Evolutionary conservation across 2,888 invertebrate species (phyloP).

Genomic region (Masnerella sp.): DNA sequence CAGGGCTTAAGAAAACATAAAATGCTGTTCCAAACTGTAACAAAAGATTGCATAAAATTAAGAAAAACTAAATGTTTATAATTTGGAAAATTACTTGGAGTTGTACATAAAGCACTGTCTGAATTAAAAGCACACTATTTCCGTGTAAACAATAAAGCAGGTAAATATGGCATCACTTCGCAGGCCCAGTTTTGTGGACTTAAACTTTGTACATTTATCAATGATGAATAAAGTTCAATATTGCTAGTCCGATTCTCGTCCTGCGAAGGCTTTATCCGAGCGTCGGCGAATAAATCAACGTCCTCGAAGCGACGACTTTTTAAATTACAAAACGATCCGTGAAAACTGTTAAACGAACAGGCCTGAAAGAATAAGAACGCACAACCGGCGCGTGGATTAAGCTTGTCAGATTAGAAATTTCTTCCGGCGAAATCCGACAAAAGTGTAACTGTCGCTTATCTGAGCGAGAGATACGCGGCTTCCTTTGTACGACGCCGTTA

Average conservation of each 20-base stretch:
- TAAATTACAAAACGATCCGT: slow-evolving; percentile 46
- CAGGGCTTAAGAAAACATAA: no score
- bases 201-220: slow-evolving; percentile 52
- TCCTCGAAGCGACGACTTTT: slow-evolving; percentile 34
- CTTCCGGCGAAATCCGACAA: slow-evolving; percentile 44
- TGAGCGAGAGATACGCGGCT: slow-evolving; percentile 27
- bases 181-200: slow-evolving; percentile 17
- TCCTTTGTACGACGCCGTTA: slow-evolving; percentile 7
- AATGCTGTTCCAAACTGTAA: no score
- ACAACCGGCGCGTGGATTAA: slow-evolving; percentile 29
- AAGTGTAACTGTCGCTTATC: slow-evolving; percentile 45
- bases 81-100: no score
- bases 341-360: slow-evolving; percentile 37
- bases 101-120: no score
- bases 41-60: no score
- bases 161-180: slow-evolving; percentile 33
- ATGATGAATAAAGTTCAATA: slow-evolving; percentile 41
- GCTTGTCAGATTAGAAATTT: slow-evolving; percentile 53
- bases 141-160: no score
- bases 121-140: no score
- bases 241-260: slow-evolving; percentile 33
- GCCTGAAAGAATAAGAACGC: slow-evolving; percentile 30
- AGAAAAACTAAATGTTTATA: no score
- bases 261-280: slow-evolving; percentile 35
- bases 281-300: slow-evolving; percentile 46